Evolutionary conservation across 2,888 invertebrate genomes (phyloP), one percentile per base, ranked within the genome.

Genomic region (Ormyrus pomaceus): DNA sequence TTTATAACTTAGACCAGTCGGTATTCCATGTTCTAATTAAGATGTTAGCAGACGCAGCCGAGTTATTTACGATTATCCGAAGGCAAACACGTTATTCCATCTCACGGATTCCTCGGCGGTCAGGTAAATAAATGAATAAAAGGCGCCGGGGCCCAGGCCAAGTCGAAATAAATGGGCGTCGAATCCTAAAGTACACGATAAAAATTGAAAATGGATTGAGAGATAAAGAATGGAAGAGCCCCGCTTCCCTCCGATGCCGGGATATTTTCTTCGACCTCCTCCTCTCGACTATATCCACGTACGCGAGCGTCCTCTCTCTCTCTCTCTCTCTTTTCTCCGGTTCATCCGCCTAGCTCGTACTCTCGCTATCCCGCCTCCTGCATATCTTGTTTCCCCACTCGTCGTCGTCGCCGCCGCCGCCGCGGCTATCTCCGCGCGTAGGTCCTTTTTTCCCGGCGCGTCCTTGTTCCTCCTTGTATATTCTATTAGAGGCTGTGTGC

Each of bases 401-500:
- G 9, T 5, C 13, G 6, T 11, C 34, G 34, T 7, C 56, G 45
- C 81, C 80, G 82, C 69, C 50, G 45, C 82, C 80, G 34, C 34
- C 34, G 34, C 34, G 34, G 34, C 34, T 34, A 34, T 34, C 34
- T 34, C 34, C 34, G 34, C 34, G 34, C 34, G 34, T 80, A 73
- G 71, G 34, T 53, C 10, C 65, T 72, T 77, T 71, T 79, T 80
- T 78, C 68, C 51, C 62, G 61, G 46, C 46, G 56, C 76, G 76
- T 73, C 79, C 79, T 79, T 77, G 74, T 77, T 77, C 64, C 61
- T 74, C 56, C 74, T 74, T 79, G 70, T 82, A 65, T 73, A 82
- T 79, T 79, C 82, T 82, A 79, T 82, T 82, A 79, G 69, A 79
- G 56, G 64, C 50, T 73, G 55, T 46, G 56, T 48, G 71, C 53